Evolutionary conservation across 1,140 invertebrate species (phyloP), one percentile per base, ranked within the genome.

Genomic region (Procambarus virginalis): DNA sequence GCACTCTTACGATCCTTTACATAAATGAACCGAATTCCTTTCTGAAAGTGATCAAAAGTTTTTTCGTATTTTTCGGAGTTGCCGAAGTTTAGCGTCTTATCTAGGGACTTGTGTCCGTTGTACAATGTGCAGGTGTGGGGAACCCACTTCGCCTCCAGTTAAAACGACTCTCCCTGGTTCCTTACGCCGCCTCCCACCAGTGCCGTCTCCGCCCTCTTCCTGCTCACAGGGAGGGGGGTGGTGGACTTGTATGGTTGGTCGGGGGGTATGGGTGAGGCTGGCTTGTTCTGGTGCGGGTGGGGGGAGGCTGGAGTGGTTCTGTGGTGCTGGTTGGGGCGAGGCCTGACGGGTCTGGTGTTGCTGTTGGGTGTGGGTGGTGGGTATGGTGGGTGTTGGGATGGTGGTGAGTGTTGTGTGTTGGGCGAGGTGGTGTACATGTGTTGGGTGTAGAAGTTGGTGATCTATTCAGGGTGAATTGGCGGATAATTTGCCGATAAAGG

Each of bases 1-100:
- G 5, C n/a, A n/a, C 17, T 49, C 51, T 78, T 77, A 78, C 84
- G 84, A 86, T 78, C 84, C 84, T 78, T 86, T 86, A 86, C 84
- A 86, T 86, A 86, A 86, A 86, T 86, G 84, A 86, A 78, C 84
- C 34, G 84, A 86, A 78, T 86, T 86, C 84, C 75, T 78, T 86
- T 86, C 70, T 73, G 68, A 34, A 73, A 73, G 68, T 73, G 68
- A 73, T 73, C 68, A 73, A 73, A 73, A 73, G 68, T 73, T 73
- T n/a, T n/a, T n/a, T n/a, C n/a, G n/a, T n/a, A n/a, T n/a, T n/a
- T n/a, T n/a, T n/a, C n/a, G 68, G 68, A 73, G 68, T 2, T 34
- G 8, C 6, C 5, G 68, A 73, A 73, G 14, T 79, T 79, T 14
- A 55, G n/a, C 34, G 34, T 79, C 2, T 79, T 48, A 55, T 51